phyloP scores from a whole-genome alignment of 2,888 invertebrate genomes.

The Megaustenia siamemsis region DNA sequence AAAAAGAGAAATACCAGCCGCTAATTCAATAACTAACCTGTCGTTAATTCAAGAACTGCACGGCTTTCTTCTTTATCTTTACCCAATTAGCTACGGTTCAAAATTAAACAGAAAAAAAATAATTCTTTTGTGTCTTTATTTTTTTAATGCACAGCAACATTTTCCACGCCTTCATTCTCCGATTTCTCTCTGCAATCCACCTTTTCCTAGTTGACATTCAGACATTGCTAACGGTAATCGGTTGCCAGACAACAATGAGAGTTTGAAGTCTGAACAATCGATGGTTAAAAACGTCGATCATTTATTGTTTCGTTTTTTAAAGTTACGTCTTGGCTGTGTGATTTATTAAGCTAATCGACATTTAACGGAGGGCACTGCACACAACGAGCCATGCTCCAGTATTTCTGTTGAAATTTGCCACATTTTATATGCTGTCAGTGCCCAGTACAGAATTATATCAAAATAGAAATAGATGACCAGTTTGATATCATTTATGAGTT shows the following conservation, averaged over 20 bases:
- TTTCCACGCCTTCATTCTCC: background rate
- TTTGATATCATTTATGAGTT: background rate
- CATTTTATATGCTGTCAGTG: background rate
- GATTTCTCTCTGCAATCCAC: background rate
- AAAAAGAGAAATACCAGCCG: too few relatives aligned
- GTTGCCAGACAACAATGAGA: constrained; percentile 8
- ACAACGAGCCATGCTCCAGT: background rate
- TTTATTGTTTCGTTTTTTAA: background rate
- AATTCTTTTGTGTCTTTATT: too few relatives aligned
- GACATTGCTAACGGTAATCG: background rate
- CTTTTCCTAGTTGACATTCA: background rate
- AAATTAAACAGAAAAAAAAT: too few relatives aligned
- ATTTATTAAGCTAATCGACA: constrained; percentile 17
- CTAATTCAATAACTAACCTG: too few relatives aligned
- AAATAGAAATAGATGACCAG: background rate
- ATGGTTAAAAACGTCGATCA: background rate
- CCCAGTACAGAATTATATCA: background rate
- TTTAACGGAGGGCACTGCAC: background rate
- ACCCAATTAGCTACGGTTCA: too few relatives aligned
- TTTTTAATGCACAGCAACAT: too few relatives aligned
- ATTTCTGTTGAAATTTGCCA: background rate
- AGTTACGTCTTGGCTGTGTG: background rate
- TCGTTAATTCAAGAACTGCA: too few relatives aligned
- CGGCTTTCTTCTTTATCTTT: too few relatives aligned
- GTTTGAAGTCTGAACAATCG: background rate